Evolutionary conservation across 2,797 vertebrate genomes (phyloP).

Genomic region (Austrolebias charrua): DNA sequence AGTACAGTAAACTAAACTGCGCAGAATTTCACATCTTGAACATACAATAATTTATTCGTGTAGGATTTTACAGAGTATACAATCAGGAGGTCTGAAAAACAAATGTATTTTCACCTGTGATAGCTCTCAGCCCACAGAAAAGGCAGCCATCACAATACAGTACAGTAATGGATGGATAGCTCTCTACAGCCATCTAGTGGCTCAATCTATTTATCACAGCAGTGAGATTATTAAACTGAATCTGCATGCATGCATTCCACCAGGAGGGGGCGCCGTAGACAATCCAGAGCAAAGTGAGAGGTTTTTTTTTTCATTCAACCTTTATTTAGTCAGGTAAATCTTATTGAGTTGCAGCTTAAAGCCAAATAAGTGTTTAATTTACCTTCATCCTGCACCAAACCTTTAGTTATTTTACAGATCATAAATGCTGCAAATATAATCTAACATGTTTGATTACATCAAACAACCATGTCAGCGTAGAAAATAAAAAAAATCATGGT

Average conservation of each 20-base stretch:
- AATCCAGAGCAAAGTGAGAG: not conserved
- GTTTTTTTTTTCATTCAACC: too few species aligned
- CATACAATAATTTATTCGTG: too few species aligned
- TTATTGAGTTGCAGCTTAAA: too few species aligned
- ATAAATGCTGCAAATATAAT: not conserved
- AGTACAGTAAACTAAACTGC: not conserved
- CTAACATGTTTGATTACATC: not conserved
- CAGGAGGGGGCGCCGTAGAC: constrained; percentile 30
- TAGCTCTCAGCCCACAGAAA: too few species aligned
- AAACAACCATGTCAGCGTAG: constrained; percentile 2
- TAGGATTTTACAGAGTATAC: too few species aligned
- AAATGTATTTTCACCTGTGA: not conserved
- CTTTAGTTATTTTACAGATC: not conserved
- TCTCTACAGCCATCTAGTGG: constrained; percentile 73
- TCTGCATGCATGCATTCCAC: constrained; percentile 1
- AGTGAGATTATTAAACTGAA: not conserved
- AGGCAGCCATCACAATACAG: too few species aligned
- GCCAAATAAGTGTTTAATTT: not conserved
- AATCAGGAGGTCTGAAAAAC: too few species aligned
- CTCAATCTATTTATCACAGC: constrained; percentile 17
- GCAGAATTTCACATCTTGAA: not conserved
- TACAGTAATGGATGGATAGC: too few species aligned
- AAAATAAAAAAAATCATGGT: constrained; percentile 4
- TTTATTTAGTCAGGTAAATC: too few species aligned
- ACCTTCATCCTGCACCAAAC: too few species aligned